Conservation (phyloP, 2,797 vertebrate genomes). For the Rhabdophis nuchalis region DNA sequence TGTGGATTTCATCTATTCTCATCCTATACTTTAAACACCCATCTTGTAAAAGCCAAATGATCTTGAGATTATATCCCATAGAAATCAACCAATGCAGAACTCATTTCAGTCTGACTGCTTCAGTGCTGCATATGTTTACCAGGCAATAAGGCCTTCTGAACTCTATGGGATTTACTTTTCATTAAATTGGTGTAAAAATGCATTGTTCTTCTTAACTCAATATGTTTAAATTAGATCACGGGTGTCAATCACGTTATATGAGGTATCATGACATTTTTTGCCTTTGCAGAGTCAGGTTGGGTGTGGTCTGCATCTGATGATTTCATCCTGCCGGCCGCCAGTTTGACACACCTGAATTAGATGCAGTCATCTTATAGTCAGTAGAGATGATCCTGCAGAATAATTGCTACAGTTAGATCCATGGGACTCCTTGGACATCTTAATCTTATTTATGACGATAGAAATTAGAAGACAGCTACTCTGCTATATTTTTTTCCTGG, state of each 20-base stretch:
- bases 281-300: neutral
- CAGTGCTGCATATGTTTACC: neutral
- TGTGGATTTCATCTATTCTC: neutral
- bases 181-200: neutral
- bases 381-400: neutral
- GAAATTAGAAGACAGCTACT: neutral
- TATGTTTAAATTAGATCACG: neutral
- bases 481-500: neutral
- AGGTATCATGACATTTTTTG: too few relatives aligned
- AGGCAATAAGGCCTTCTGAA: neutral
- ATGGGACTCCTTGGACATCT: neutral
- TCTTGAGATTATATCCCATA: neutral
- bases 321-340: fast-evolving
- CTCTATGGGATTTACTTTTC: neutral
- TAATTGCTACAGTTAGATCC: neutral
- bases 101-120: neutral
- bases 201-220: neutral
- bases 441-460: neutral
- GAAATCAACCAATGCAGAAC: neutral
- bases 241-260: fast-evolving
- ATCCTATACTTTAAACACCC: neutral
- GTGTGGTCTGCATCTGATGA: neutral
- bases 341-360: neutral
- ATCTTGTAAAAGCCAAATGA: neutral
- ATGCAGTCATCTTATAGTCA: neutral